Conservation (phyloP, 2,797 vertebrate genomes). For the Yasuhikotakia modesta region DNA sequence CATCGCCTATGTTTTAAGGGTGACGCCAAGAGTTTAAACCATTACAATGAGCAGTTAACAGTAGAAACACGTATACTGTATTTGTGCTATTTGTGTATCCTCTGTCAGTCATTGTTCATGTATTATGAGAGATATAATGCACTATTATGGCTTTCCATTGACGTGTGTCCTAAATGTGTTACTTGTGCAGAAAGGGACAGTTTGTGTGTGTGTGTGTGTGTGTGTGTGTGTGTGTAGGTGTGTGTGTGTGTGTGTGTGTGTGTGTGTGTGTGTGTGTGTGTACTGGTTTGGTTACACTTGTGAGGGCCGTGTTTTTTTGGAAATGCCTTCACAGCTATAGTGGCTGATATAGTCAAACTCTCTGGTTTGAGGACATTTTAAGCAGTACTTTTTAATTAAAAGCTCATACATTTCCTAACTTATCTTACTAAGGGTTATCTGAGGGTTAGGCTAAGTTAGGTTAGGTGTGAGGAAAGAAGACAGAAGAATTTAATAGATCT, state of each 20-base stretch:
- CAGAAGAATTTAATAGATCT: no score
- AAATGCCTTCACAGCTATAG: not conserved
- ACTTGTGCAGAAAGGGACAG: slow-evolving; percentile 1
- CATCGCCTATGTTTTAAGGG: not conserved
- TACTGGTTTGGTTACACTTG: not conserved
- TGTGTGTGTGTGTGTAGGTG: slow-evolving; percentile 8
- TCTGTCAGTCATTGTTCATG: not conserved
- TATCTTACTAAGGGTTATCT: no score
- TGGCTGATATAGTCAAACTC: not conserved
- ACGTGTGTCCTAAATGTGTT: not conserved
- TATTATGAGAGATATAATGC: not conserved
- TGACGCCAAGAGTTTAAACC: not conserved
- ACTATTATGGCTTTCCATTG: not conserved
- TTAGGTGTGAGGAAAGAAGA: no score
- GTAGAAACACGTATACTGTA: not conserved
- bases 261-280: slow-evolving; percentile 4
- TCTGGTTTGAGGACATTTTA: not conserved
- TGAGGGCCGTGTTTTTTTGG: not conserved
- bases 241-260: slow-evolving; percentile 17
- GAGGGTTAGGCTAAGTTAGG: no score
- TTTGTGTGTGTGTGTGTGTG: slow-evolving; percentile 13
- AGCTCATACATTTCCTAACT: no score
- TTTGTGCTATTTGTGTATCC: not conserved
- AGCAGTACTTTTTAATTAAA: not conserved
- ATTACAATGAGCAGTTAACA: not conserved